Base-by-base conservation (phyloP, 2,888 invertebrate genomes). In the Thecophora atra region DNA sequence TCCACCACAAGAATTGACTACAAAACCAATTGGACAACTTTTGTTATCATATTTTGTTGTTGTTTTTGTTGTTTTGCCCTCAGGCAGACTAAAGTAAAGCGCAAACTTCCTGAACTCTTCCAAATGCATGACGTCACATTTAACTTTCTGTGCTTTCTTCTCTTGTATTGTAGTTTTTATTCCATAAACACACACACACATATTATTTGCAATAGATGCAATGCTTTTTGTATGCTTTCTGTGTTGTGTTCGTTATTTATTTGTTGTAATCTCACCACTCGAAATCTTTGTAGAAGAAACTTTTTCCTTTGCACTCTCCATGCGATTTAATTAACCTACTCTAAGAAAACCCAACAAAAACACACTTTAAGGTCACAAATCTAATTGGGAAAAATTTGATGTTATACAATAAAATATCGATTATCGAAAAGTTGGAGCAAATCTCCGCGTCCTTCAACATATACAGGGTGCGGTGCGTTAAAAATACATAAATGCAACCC, bases 331-430 rank as follows among this genome's bases (percentile, higher is more conserved):
- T 70, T 73, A 72, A 73, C 8, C 70, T 60, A 68, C 67, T 24
- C 44, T 58, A 60, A 65, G 58, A 70, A 73, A 77, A 72, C 26
- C 44, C 60, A 70, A 63, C 76, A 77, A 79, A 85, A 85, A 85
- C 84, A 85, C 84, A 85, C 85, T 85, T 85, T 85, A 85, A 85
- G 84, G 85, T 85, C 85, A 85, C 84, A 82, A 78, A 82, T 80
- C n/a, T n/a, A 85, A 84, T 85, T 85, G 85, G 85, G 85, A 85
- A 85, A 83, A 85, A 85, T 85, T 83, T 84, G 84, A 80, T 74
- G 71, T 77, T 76, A n/a, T n/a, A n/a, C n/a, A n/a, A n/a, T n/a
- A n/a, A n/a, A n/a, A 77, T 74, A 44, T 37, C 1, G 37, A 47
- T 47, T 21, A 64, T 19, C 8, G 26, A 58, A 64, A 21, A 47